Conservation (phyloP, 2,113 vertebrate species). For the Monopterus albus region DNA sequence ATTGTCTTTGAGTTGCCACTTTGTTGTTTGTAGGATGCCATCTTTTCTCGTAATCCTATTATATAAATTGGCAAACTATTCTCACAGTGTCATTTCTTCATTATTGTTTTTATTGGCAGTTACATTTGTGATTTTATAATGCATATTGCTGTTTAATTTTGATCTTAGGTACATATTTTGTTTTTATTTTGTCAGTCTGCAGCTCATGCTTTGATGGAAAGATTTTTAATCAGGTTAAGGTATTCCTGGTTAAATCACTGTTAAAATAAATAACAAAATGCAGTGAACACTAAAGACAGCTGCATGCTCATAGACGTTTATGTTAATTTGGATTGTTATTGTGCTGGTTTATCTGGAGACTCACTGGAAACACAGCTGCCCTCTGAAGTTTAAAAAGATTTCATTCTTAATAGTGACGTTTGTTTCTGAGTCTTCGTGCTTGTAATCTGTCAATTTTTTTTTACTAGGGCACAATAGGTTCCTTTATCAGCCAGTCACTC, state of each 20-base stretch:
- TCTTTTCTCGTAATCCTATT: too few relatives aligned
- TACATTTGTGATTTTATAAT: too few relatives aligned
- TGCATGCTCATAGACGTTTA: too few relatives aligned
- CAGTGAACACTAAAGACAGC: too few relatives aligned
- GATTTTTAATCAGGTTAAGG: not conserved
- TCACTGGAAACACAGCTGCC: not conserved
- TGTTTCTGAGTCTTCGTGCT: conserved; percentile 13
- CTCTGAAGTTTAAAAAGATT: conserved; percentile 1
- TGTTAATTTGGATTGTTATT: not conserved
- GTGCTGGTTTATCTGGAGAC: not conserved
- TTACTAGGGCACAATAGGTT: conserved; percentile 47
- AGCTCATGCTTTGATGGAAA: not conserved
- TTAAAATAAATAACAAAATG: too few relatives aligned
- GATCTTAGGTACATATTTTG: not conserved
- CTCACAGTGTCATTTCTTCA: too few relatives aligned
- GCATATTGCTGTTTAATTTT: too few relatives aligned
- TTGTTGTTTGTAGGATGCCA: too few relatives aligned
- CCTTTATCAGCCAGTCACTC: conserved; percentile 59
- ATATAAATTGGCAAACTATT: too few relatives aligned
- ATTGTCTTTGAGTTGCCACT: too few relatives aligned
- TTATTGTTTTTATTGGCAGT: too few relatives aligned
- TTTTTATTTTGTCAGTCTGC: not conserved
- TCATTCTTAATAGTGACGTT: not conserved
- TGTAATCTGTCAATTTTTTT: conserved; percentile 26
- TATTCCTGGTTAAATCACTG: not conserved